phyloP scores from a whole-genome alignment of 2,888 invertebrate species.

The Lithophane socia region DNA sequence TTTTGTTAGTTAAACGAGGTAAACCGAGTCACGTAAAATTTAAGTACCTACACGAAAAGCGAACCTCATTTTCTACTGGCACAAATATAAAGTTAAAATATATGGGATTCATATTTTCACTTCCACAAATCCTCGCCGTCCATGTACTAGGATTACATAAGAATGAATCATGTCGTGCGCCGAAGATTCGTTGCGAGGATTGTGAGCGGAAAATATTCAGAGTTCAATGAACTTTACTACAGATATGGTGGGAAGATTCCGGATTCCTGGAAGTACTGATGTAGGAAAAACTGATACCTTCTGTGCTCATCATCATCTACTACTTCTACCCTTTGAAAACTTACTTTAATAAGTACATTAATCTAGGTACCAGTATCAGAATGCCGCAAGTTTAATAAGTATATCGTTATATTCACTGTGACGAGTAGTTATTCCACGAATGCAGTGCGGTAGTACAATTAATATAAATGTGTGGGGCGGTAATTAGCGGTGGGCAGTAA shows the following conservation, averaged over 20 bases:
- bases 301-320: background rate
- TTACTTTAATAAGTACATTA: background rate
- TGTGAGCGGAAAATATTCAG: conserved; percentile 39
- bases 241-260: conserved; percentile 38
- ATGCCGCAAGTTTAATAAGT: background rate
- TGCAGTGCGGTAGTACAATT: conserved; percentile 25
- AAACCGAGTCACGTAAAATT: conserved; percentile 12
- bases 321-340: background rate
- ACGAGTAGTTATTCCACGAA: conserved; percentile 30
- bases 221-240: conserved; percentile 44
- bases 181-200: conserved; percentile 36
- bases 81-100: conserved; percentile 48
- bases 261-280: conserved; percentile 24
- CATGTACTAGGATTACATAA: conserved; percentile 55
- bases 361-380: background rate
- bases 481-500: conserved; percentile 37
- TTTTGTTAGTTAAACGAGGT: conserved; percentile 30
- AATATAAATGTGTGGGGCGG: conserved; percentile 36
- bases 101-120: conserved; percentile 52
- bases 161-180: conserved; percentile 47
- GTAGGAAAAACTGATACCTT: conserved; percentile 10
- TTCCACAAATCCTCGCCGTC: conserved; percentile 38
- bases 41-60: conserved; percentile 9
- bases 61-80: conserved; percentile 35
- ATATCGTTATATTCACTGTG: background rate